A percentile compares a stretch with the other conserved stretches of the same genome.
phyloP scores from a whole-genome alignment of 2,797 vertebrate genomes.

The Miichthys miiuy region DNA sequence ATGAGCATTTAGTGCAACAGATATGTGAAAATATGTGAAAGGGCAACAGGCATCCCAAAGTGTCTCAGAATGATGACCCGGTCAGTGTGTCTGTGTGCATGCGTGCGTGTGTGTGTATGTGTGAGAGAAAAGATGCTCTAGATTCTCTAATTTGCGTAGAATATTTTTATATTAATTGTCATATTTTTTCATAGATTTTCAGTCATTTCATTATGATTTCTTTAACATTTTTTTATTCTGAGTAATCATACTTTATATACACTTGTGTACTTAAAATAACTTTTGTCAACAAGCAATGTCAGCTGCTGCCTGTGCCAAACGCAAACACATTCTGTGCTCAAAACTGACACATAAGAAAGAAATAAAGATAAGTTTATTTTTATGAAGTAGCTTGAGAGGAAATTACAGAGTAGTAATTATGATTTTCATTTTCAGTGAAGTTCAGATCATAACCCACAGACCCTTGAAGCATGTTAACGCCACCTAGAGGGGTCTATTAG shows the following conservation, averaged over 20 bases:
- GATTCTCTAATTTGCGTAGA: neutral
- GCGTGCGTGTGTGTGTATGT: slow-evolving; percentile 7
- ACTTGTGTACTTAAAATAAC: slow-evolving; percentile 12
- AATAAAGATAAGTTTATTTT: slow-evolving; percentile 10
- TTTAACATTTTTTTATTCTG: neutral
- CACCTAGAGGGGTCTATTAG: slow-evolving; percentile 84
- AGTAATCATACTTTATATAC: neutral
- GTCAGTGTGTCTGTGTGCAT: slow-evolving; percentile 53
- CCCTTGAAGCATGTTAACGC: slow-evolving; percentile 83
- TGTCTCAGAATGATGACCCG: slow-evolving; percentile 71
- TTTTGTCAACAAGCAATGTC: slow-evolving; percentile 19
- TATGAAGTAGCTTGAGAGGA: neutral
- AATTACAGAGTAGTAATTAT: slow-evolving; percentile 15
- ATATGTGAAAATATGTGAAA: slow-evolving; percentile 87
- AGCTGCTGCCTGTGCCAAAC: slow-evolving; percentile 9
- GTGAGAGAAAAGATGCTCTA: neutral
- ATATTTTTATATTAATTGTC: neutral
- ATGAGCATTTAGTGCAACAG: slow-evolving; percentile 89
- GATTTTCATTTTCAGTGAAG: slow-evolving; percentile 32
- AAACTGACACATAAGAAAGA: slow-evolving; percentile 20
- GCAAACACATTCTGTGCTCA: slow-evolving; percentile 13
- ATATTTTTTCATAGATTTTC: neutral
- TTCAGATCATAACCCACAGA: slow-evolving; percentile 57
- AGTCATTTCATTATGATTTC: neutral
- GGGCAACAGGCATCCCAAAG: slow-evolving; percentile 82